Conservation (phyloP, 1,140 invertebrate genomes). For the Delia radicum region DNA sequence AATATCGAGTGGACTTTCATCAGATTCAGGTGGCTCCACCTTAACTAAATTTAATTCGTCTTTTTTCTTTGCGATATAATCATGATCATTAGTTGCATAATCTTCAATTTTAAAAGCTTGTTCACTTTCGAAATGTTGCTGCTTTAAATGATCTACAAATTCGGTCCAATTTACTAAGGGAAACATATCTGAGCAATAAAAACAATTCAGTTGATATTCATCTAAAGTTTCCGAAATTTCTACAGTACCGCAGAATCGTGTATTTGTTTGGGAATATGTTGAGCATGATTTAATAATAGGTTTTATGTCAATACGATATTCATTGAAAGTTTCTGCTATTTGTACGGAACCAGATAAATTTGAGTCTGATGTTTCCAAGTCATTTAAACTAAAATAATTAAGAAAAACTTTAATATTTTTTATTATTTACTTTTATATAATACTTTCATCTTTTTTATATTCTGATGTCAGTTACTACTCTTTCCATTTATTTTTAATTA, state of each 20-base stretch:
- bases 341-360: too few species aligned
- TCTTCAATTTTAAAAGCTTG: neutral
- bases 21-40: neutral
- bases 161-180: neutral
- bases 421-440: too few species aligned
- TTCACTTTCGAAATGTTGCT: neutral
- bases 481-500: too few species aligned
- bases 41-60: too few species aligned
- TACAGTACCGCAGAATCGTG: neutral
- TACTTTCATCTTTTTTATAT: too few species aligned
- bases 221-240: neutral
- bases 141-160: neutral
- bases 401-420: too few species aligned
- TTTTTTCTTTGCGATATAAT: too few species aligned
- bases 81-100: neutral
- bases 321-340: too few species aligned
- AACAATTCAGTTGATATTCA: neutral
- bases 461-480: too few species aligned
- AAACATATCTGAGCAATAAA: neutral
- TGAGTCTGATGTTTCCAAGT: too few species aligned
- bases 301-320: too few species aligned
- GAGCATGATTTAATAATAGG: neutral
- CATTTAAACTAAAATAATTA: too few species aligned
- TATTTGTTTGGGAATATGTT: neutral
- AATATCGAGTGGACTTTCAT: neutral